phyloP scores from a whole-genome alignment of 2,888 invertebrate species.

The Tolmerus cingulatus region DNA sequence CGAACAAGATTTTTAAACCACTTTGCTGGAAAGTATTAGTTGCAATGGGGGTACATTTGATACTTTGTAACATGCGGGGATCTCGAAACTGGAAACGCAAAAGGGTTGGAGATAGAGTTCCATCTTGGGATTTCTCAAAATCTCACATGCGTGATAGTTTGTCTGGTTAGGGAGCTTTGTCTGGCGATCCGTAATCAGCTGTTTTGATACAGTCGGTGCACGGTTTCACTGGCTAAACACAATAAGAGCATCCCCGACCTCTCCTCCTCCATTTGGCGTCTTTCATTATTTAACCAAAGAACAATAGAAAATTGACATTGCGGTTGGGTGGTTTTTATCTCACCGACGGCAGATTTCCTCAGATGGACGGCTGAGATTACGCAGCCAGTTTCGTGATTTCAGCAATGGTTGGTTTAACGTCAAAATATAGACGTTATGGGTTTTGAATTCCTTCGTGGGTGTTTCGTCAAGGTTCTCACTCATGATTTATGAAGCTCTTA shows the following conservation, averaged over 20 bases:
- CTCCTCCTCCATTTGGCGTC: neutral
- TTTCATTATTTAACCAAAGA: neutral
- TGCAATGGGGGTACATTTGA: constrained; percentile 13
- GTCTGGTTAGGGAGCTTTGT: neutral
- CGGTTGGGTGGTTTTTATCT: constrained; percentile 1
- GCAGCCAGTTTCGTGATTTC: neutral
- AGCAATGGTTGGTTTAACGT: neutral
- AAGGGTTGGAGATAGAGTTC: neutral
- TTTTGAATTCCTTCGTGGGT: constrained; percentile 1
- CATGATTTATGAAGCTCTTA: neutral
- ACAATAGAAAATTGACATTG: constrained; percentile 24
- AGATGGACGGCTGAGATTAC: constrained; percentile 18
- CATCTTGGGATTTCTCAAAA: neutral
- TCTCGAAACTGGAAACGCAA: neutral
- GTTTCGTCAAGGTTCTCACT: neutral
- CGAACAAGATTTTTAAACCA: neutral
- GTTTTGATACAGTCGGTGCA: neutral
- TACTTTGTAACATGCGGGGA: neutral
- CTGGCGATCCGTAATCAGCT: neutral
- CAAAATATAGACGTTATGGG: constrained; percentile 12
- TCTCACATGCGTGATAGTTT: neutral
- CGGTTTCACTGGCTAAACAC: neutral
- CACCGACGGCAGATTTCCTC: neutral
- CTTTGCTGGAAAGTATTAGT: constrained; percentile 14
- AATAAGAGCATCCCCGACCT: neutral